phyloP scores from a whole-genome alignment of 2,797 vertebrate genomes.

The Rhinatrema bivittatum region DNA sequence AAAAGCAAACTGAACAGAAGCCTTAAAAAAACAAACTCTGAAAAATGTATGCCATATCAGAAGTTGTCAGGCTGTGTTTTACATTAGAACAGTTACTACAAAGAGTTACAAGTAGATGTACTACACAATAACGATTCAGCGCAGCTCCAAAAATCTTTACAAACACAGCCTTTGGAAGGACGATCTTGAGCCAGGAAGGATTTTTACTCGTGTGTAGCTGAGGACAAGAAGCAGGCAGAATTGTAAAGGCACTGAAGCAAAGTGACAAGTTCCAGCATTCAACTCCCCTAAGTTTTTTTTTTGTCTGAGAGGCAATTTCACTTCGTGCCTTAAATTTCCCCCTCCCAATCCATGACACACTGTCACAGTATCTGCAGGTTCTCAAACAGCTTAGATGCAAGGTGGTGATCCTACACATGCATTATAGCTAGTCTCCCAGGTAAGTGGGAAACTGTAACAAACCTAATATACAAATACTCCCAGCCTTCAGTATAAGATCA shows the following conservation, averaged over 20 bases:
- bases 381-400: background rate
- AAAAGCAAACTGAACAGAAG: too few relatives aligned
- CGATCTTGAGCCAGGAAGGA: conserved; percentile 93
- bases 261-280: conserved; percentile 53
- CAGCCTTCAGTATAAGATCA: too few relatives aligned
- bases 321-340: too few relatives aligned
- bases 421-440: conserved; percentile 34
- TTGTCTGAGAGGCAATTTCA: too few relatives aligned
- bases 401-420: conserved; percentile 45
- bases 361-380: background rate
- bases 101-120: conserved; percentile 76
- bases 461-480: background rate
- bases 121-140: conserved; percentile 89
- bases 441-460: too few relatives aligned
- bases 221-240: conserved; percentile 98
- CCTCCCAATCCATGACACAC: background rate
- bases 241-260: conserved; percentile 91
- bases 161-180: conserved; percentile 97
- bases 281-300: conserved; percentile 41
- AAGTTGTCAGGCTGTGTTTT: conserved; percentile 73
- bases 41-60: conserved; percentile 44
- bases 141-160: conserved; percentile 92
- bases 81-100: conserved; percentile 65
- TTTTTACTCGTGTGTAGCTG: conserved; percentile 96
- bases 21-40: conserved; percentile 36